Conservation (phyloP, 1,140 invertebrate species). For the Oncopeltus fasciatus region DNA sequence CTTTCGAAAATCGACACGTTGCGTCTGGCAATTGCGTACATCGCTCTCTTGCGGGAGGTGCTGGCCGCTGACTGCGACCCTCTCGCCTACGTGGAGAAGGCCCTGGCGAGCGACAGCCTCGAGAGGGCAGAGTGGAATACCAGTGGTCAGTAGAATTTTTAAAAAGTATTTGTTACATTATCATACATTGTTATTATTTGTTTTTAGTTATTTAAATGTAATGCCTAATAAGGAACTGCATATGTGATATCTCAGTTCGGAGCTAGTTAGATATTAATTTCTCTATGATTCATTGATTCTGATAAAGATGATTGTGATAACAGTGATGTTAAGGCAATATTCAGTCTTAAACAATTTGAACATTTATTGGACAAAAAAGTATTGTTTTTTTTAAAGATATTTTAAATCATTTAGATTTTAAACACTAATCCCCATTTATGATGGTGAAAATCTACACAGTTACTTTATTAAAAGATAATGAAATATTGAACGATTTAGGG, state of each 20-base stretch:
- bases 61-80: constrained; percentile 82
- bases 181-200: background rate
- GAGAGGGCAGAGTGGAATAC: constrained; percentile 88
- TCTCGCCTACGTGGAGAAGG: constrained; percentile 83
- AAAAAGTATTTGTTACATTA: background rate
- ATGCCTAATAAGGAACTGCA: background rate
- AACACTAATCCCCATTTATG: too few relatives aligned
- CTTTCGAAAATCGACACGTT: constrained; percentile 95
- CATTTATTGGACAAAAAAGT: too few relatives aligned
- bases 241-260: background rate
- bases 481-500: too few relatives aligned
- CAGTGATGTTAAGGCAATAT: too few relatives aligned
- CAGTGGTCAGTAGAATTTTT: constrained; percentile 50
- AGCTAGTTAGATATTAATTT: background rate
- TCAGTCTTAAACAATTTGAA: too few relatives aligned
- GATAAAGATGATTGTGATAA: too few relatives aligned
- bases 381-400: too few relatives aligned
- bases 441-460: too few relatives aligned
- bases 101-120: constrained; percentile 62
- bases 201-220: background rate
- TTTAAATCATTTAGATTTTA: too few relatives aligned
- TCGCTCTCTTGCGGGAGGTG: constrained; percentile 80
- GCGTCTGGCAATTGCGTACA: constrained; percentile 89
- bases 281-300: background rate
- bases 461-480: too few relatives aligned